Base-by-base conservation (phyloP, 2,113 vertebrate genomes). In the Melanotaenia duboulayi region DNA sequence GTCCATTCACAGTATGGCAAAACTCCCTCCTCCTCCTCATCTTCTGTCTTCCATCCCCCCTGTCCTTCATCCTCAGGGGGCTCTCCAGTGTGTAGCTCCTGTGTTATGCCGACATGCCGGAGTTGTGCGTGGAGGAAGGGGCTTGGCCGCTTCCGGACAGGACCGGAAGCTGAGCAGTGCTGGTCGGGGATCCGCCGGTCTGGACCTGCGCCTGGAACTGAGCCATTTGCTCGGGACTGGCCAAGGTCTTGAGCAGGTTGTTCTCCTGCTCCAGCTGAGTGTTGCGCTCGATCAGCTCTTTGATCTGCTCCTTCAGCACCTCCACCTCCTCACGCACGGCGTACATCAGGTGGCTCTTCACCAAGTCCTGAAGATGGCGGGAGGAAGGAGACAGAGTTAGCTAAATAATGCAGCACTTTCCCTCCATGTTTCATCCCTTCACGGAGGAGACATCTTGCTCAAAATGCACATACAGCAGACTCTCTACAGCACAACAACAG, bases 181-280 rank as follows among this genome's bases (percentile, higher is more conserved):
- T 83, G 28, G 95, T 95, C 0, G 96, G 95, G 17, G 97, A 96
- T 80, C 94, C 93, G 75, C 95, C 94, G 24, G 94, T 96, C 92
- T 97, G 96, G 82, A 98, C 95, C 90, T 98, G 97, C 0, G 96
- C 96, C 91, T 98, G 97, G 90, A 98, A 98, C 92, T 98, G 96
- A 52, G 97, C 97, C 22, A 99, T 95, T 92, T 99, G 97, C 94
- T 99, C 97, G 0, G 97, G 97, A 79, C 96, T 98, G 89, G 97
- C 97, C 35, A 98, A 94, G 32, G 93, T 98, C 93, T 98, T 99
- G 81, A 99, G 94, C 87, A 99, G 94, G 78, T 93, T 97, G 93
- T 99, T 99, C 65, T 99, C 97, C 93, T 98, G 97, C 91, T 99
- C 97, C 94, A 99, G 94, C 90, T 98, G 97, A 0, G 94, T 95